Evolutionary conservation across 2,797 vertebrate species (phyloP), one percentile per base, ranked within the genome.

Genomic region (Cynopterus sphinx): DNA sequence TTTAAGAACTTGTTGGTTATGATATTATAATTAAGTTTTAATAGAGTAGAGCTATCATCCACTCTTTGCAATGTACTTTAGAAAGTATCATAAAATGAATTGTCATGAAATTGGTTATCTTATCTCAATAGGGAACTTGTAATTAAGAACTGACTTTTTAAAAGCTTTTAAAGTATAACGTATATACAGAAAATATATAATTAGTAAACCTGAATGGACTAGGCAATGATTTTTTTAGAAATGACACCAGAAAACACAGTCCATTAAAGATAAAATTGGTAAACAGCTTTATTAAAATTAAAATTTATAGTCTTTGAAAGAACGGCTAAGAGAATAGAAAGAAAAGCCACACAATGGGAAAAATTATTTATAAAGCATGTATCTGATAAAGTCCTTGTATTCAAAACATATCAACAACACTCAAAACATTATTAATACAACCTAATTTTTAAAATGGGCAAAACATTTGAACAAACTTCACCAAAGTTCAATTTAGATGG

Each of bases 1-100:
- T 36, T 96, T 74, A 92, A 87, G 49, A 78, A 78, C 26, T 70
- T 92, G 39, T 71, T 90, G 43, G 46, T 87, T 84, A 19, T 92
- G n/a, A 8, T 70, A 81, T 74, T 75, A 43, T 51, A 84, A 31
- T 46, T 65, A 86, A 36, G 49, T 31, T 75, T 11, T 74, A 74
- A 41, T 73, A 65, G 19, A 75, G 39, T 90, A 68, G 33, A 70
- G n/a, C 15, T 59, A 26, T 28, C 2, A 33, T 84, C 28, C 26
- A 79, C 86, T 86, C 31, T 88, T 51, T 93, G 71, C 51, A 87
- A 1, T 70, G 7, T 79, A 43, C 8, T 63, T 46, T 78, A 59
- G 68, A 73, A 95, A 79, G 90, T 53, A 68, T 9, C 33, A 68
- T 61, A 59, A 68, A 88, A 46, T 84, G 16, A 86, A 61, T 90